Percentiles rank a stretch among this genome's conserved stretches.
phyloP scores from a whole-genome alignment of 2,888 invertebrate genomes.

The Lasioglossum pauxillum region DNA sequence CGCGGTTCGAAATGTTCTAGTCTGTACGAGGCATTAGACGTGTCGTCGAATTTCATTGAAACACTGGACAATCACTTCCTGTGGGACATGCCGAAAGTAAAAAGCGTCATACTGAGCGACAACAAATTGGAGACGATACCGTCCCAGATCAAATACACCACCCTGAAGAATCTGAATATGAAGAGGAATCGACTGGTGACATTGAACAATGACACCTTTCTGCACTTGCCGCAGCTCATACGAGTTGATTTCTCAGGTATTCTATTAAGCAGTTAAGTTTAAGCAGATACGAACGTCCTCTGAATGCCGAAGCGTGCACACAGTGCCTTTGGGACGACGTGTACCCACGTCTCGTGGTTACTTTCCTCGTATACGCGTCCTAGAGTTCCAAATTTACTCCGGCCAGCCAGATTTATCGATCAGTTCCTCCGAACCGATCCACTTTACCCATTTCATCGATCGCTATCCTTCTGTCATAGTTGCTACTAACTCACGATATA shows the following conservation, averaged over 20 bases:
- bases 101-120: constrained; percentile 88
- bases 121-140: constrained; percentile 89
- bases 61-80: constrained; percentile 67
- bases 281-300: constrained; percentile 83
- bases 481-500: not conserved
- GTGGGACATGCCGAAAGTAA: constrained; percentile 85
- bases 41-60: constrained; percentile 75
- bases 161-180: constrained; percentile 86
- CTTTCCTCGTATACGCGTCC: constrained; percentile 51
- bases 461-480: not conserved
- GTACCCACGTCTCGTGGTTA: constrained; percentile 71
- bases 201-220: constrained; percentile 88
- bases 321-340: constrained; percentile 76
- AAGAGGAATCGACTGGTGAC: constrained; percentile 87
- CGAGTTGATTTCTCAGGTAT: constrained; percentile 87
- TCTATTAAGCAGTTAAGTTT: not conserved
- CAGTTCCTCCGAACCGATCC: constrained; percentile 1
- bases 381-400: constrained; percentile 44
- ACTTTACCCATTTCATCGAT: constrained; percentile 7
- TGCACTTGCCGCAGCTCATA: constrained; percentile 87
- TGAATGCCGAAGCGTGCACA: constrained; percentile 83
- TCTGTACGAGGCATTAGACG: no score
- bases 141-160: constrained; percentile 87
- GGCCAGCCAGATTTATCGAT: constrained; percentile 41
- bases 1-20: no score